These are phyloP conservation scores for Campylomormyrus tamandua DNA, from an alignment of 2,113 vertebrate species.

Conservation along the genomic window DNA sequence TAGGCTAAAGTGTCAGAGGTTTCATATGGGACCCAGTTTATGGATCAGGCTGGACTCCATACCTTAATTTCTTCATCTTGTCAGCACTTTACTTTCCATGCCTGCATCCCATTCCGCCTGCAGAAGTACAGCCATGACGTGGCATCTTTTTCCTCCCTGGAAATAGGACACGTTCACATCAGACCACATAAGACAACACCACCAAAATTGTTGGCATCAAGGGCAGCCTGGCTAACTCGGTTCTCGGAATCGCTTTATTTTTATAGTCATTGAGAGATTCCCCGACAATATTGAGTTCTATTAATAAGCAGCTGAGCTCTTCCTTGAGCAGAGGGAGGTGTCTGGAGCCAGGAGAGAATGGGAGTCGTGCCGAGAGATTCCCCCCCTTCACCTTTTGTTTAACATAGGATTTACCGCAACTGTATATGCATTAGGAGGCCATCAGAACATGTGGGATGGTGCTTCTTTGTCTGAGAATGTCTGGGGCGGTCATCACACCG, in stretches of 20 bases:
- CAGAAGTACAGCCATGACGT: constrained; percentile 47
- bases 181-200: constrained; percentile 56
- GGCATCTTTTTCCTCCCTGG: constrained; percentile 31
- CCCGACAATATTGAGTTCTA: constrained; percentile 54
- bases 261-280: constrained; percentile 58
- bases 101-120: constrained; percentile 46
- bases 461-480: neutral
- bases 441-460: neutral
- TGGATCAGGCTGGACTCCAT: neutral
- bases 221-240: constrained; percentile 33
- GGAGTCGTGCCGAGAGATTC: neutral
- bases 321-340: constrained; percentile 33
- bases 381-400: neutral
- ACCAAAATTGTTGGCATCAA: constrained; percentile 43
- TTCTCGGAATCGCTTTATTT: constrained; percentile 62
- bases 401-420: neutral
- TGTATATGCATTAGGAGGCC: neutral
- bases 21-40: neutral
- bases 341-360: constrained; percentile 17
- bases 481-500: neutral
- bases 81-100: constrained; percentile 37
- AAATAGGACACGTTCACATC: constrained; percentile 49
- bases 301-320: constrained; percentile 46
- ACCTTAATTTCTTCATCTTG: neutral
- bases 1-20: neutral